These are phyloP conservation scores for Corydoras sp. DNA, from an alignment of 2,113 vertebrate genomes.

Conservation along the genomic window DNA sequence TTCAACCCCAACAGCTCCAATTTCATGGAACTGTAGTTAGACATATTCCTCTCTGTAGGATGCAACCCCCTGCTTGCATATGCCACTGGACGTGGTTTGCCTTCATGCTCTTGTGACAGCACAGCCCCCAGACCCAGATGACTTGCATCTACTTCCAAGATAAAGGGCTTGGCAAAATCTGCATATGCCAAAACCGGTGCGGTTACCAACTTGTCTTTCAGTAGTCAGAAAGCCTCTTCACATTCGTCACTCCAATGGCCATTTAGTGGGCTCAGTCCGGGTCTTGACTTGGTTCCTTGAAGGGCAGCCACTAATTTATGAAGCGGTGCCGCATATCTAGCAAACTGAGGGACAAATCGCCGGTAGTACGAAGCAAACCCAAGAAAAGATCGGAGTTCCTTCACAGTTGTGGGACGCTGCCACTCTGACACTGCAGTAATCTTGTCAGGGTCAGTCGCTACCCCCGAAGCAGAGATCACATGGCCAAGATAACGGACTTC, in stretches of 20 bases:
- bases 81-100: not conserved
- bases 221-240: not conserved
- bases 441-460: slow-evolving; percentile 9
- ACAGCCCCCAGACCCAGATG: too few species aligned
- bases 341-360: not conserved
- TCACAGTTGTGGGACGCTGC: not conserved
- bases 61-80: too few species aligned
- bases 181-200: not conserved
- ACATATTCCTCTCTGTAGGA: too few species aligned
- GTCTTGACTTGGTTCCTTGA: not conserved
- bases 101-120: not conserved
- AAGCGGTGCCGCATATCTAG: not conserved
- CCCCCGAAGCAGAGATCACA: slow-evolving; percentile 1
- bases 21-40: slow-evolving; percentile 5
- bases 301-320: not conserved
- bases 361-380: not conserved
- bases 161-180: too few species aligned
- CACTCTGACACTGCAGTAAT: not conserved
- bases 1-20: not conserved
- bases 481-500: slow-evolving; percentile 1
- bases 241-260: not conserved
- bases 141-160: too few species aligned
- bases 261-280: not conserved
- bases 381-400: not conserved
- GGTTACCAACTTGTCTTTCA: not conserved